Percentiles rank a stretch among this genome's conserved stretches.
phyloP scores from a whole-genome alignment of 53 echinoderm and acorn worm species.

The Hippasteria phrygiana region DNA sequence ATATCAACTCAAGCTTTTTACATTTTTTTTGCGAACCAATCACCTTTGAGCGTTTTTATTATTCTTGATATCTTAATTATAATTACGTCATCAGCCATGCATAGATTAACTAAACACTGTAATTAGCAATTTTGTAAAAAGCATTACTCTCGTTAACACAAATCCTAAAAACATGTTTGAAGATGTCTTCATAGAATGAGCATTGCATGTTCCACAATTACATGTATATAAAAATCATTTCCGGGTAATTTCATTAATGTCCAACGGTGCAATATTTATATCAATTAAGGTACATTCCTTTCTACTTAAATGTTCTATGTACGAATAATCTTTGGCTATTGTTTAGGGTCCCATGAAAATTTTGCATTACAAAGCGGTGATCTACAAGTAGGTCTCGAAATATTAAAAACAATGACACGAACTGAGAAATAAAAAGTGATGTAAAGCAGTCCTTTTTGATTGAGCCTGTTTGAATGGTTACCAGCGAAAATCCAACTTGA shows the following conservation, averaged over 20 bases:
- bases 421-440: background rate
- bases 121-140: background rate
- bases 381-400: background rate
- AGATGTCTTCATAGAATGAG: background rate
- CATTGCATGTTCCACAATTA: background rate
- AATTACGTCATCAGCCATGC: slow-evolving; percentile 52
- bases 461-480: background rate
- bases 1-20: too few species aligned
- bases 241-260: background rate
- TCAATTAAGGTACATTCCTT: background rate
- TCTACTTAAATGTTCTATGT: background rate
- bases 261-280: slow-evolving; percentile 6
- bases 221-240: background rate
- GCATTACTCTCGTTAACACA: background rate
- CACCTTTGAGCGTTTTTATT: slow-evolving; percentile 42
- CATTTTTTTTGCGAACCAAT: slow-evolving; percentile 34
- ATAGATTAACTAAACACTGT: slow-evolving; percentile 40
- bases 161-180: background rate
- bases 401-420: too few species aligned
- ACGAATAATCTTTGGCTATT: background rate
- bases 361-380: background rate
- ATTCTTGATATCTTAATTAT: background rate
- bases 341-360: background rate
- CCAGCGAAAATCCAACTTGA: background rate
- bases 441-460: background rate